Conservation (phyloP, 2,113 vertebrate genomes). For the Phalacrocorax carbo region DNA sequence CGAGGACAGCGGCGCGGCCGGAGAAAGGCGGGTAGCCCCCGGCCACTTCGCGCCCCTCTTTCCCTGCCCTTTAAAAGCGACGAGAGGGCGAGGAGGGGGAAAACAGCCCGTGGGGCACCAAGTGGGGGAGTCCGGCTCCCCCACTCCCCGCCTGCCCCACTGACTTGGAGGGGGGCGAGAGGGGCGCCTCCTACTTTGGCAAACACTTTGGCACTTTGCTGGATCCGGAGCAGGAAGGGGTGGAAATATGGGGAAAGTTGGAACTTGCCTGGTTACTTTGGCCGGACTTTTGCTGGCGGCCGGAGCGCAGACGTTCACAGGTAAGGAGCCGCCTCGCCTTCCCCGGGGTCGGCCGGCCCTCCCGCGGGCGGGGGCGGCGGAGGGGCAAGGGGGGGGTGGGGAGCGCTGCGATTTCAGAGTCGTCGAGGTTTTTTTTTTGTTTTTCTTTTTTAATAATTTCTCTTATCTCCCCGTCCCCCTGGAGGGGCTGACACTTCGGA, state of each 20-base stretch:
- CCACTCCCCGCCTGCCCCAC: not conserved
- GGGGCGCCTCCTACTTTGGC: conserved; percentile 34
- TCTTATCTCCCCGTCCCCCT: not conserved
- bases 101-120: not conserved
- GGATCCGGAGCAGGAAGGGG: conserved; percentile 36
- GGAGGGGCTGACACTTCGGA: not conserved
- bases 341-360: not conserved
- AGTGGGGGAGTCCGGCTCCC: not conserved
- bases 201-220: conserved; percentile 36
- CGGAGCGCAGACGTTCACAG: conserved; percentile 74
- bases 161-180: not conserved
- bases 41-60: not conserved
- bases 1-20: not conserved
- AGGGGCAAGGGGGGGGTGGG: not conserved
- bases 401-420: not conserved
- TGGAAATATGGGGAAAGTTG: conserved; percentile 74
- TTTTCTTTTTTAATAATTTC: too few relatives aligned
- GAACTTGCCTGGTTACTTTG: conserved; percentile 79
- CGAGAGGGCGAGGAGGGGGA: not conserved
- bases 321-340: conserved; percentile 41
- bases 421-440: fast-evolving
- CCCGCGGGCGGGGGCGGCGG: not conserved
- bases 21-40: not conserved
- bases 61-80: not conserved
- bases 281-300: conserved; percentile 76